Evolutionary conservation across 2,113 vertebrate genomes (phyloP).

Genomic region (Pomatorhinus ruficollis): DNA sequence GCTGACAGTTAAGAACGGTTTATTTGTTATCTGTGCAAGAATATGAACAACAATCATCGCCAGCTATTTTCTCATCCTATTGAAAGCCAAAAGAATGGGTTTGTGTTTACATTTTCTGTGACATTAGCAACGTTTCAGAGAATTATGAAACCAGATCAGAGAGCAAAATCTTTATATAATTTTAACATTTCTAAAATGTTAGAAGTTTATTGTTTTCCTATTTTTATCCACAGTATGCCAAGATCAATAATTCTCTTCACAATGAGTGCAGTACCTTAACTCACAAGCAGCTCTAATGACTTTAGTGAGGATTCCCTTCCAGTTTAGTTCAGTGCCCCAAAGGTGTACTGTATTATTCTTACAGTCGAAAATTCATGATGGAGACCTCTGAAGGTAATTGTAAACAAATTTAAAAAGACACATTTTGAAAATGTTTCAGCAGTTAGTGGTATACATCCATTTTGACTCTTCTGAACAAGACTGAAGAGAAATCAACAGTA

Average conservation of each 20-base stretch:
- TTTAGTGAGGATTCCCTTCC: background rate
- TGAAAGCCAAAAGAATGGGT: background rate
- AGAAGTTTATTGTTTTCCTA: background rate
- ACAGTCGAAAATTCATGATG: background rate
- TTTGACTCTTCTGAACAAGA: background rate
- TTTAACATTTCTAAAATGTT: background rate
- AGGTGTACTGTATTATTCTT: background rate
- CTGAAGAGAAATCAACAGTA: background rate
- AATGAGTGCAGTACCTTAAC: background rate
- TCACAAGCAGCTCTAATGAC: background rate
- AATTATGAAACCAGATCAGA: background rate
- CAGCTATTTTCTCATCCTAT: background rate
- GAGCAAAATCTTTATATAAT: background rate
- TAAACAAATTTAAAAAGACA: background rate
- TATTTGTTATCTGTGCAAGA: background rate
- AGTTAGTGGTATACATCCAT: background rate
- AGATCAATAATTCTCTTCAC: background rate
- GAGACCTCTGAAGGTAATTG: background rate
- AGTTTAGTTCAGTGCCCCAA: background rate
- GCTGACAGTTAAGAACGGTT: background rate
- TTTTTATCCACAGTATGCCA: background rate
- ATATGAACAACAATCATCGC: background rate
- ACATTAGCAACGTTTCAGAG: background rate
- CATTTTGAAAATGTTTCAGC: background rate
- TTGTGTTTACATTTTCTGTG: background rate